Evolutionary conservation across 2,888 invertebrate genomes (phyloP).

Genomic region (Diploptera punctata): DNA sequence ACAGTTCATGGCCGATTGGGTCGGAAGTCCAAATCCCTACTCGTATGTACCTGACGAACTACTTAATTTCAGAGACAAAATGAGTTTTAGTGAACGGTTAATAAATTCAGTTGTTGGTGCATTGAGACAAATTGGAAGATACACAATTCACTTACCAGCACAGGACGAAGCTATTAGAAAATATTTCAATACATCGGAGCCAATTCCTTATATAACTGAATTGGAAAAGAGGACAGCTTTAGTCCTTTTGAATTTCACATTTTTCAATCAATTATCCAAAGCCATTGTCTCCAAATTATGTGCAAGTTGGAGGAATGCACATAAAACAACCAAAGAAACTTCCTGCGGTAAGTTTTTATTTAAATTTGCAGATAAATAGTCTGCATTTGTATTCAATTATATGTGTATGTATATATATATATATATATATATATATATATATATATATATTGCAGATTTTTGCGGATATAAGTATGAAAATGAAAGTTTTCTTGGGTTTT

Average conservation of each 20-base stretch:
- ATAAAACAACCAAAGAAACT: slow-evolving; percentile 45
- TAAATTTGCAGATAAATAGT: no score
- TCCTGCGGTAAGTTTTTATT: slow-evolving; percentile 35
- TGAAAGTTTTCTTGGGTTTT: no score
- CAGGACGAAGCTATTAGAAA: slow-evolving; percentile 29
- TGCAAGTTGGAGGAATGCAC: slow-evolving; percentile 50
- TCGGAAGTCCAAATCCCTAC: slow-evolving; percentile 58
- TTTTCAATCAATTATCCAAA: slow-evolving; percentile 44
- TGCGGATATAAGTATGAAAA: no score
- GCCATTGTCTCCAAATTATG: slow-evolving; percentile 47
- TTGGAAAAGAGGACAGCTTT: slow-evolving; percentile 44
- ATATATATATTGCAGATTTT: no score
- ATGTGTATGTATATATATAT: no score
- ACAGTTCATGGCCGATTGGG: slow-evolving; percentile 56
- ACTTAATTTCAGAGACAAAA: slow-evolving; percentile 56
- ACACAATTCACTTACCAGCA: slow-evolving; percentile 19
- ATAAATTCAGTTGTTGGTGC: not conserved
- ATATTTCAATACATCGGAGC: slow-evolving; percentile 16
- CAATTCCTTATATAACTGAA: slow-evolving; percentile 39
- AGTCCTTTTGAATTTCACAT: slow-evolving; percentile 48
- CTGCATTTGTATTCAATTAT: no score
- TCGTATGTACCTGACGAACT: slow-evolving; percentile 61
- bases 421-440: no score
- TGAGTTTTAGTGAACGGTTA: slow-evolving; percentile 52
- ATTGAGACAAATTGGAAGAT: not conserved